phyloP scores from a whole-genome alignment of 1,140 invertebrate species.

The Pararge aegeria region DNA sequence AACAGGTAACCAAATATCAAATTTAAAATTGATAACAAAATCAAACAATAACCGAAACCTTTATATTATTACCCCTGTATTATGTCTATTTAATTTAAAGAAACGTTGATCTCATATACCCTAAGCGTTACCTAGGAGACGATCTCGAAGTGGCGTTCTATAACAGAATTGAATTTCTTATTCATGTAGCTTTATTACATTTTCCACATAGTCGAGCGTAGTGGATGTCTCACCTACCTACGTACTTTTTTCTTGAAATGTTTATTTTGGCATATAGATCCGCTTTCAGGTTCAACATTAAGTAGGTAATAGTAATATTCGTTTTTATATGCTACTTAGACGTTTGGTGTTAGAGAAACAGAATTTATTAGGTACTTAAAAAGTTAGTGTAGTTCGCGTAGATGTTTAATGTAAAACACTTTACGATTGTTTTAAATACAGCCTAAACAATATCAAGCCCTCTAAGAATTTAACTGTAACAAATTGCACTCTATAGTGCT shows the following conservation, averaged over 20 bases:
- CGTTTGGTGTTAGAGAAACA: no score
- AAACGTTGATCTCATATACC: conserved; percentile 17
- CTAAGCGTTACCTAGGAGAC: conserved; percentile 25
- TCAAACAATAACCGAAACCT: background rate
- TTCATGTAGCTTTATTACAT: conserved; percentile 41
- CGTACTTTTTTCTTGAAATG: conserved; percentile 25
- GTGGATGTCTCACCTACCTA: conserved; percentile 21
- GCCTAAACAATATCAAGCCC: no score
- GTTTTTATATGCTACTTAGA: background rate
- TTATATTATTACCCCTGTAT: background rate
- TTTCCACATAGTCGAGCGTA: conserved; percentile 30
- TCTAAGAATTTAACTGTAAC: no score
- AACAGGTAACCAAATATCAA: no score
- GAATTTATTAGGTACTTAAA: no score
- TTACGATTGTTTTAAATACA: no score
- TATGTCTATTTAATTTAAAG: conserved; percentile 14
- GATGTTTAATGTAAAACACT: no score
- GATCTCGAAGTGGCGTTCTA: conserved; percentile 33
- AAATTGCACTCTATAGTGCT: no score
- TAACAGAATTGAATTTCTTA: conserved; percentile 46
- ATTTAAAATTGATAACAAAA: background rate
- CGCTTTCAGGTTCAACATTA: background rate
- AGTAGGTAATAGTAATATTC: background rate
- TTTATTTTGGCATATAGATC: conserved; percentile 6
- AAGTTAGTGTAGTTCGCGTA: no score